Conservation (phyloP, 2,113 vertebrate genomes). For the Synodontis membranacea region DNA sequence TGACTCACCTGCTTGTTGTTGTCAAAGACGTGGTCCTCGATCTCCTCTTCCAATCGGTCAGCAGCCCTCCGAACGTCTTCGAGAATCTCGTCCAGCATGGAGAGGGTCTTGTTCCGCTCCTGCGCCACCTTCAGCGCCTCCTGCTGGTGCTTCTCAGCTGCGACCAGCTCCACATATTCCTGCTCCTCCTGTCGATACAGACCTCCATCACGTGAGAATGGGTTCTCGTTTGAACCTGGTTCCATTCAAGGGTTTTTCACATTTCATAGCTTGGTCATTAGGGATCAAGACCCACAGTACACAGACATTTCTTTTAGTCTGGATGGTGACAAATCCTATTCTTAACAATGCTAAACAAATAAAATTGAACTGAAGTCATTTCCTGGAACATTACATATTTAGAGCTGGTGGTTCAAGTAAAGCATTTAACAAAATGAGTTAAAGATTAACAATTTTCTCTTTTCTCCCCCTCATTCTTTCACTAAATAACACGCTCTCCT, state of each 20-base stretch:
- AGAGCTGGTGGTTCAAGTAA: background rate
- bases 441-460: background rate
- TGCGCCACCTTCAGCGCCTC: slow-evolving; percentile 86
- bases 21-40: slow-evolving; percentile 94
- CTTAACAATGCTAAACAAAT: background rate
- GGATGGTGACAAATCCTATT: background rate
- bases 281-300: background rate
- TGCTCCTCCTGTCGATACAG: slow-evolving; percentile 83
- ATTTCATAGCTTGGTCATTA: background rate
- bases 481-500: background rate
- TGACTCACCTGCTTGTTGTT: slow-evolving; percentile 88
- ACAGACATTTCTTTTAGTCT: background rate
- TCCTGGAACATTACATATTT: background rate
- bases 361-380: background rate
- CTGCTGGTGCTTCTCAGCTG: slow-evolving; percentile 92
- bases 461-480: background rate
- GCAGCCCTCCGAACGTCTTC: slow-evolving; percentile 93
- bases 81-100: slow-evolving; percentile 92
- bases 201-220: background rate
- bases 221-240: background rate
- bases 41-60: slow-evolving; percentile 91
- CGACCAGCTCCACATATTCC: slow-evolving; percentile 91
- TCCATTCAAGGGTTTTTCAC: background rate
- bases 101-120: slow-evolving; percentile 88
- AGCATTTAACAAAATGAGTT: background rate